phyloP scores from a whole-genome alignment of 2,113 vertebrate genomes.

The Barnardius zonarius region DNA sequence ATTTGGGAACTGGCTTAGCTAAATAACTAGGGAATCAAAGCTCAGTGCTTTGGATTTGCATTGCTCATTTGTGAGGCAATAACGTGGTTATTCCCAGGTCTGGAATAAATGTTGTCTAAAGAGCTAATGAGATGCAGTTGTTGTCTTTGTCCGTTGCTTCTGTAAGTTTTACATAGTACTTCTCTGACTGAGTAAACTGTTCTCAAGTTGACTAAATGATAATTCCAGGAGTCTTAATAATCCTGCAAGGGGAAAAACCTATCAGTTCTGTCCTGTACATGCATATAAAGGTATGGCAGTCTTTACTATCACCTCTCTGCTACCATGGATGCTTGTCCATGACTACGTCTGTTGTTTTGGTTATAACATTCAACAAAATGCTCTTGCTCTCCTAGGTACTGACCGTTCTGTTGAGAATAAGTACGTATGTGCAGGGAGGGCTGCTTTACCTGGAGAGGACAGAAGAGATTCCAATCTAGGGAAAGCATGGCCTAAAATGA shows the following conservation, averaged over 20 bases:
- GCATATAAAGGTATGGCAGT: neutral
- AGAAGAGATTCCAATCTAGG: neutral
- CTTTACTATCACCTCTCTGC: neutral
- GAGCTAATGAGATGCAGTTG: neutral
- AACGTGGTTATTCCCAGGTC: neutral
- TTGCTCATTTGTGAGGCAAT: neutral
- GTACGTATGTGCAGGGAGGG: neutral
- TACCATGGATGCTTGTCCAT: neutral
- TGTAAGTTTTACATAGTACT: neutral
- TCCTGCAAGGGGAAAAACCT: neutral
- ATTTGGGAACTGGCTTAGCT: neutral
- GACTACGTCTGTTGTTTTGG: neutral
- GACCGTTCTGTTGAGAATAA: neutral
- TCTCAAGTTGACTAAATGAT: neutral
- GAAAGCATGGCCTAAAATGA: neutral
- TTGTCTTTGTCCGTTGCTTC: conserved; percentile 5
- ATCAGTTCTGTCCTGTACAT: neutral
- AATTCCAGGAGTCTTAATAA: neutral
- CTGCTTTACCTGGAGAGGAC: neutral
- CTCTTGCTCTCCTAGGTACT: neutral
- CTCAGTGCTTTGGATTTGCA: neutral
- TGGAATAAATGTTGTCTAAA: neutral
- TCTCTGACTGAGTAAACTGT: neutral
- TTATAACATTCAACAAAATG: neutral
- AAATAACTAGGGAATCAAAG: neutral